Evolutionary conservation across 2,888 invertebrate species (phyloP), one percentile per base, ranked within the genome.

Genomic region (Timema podura): DNA sequence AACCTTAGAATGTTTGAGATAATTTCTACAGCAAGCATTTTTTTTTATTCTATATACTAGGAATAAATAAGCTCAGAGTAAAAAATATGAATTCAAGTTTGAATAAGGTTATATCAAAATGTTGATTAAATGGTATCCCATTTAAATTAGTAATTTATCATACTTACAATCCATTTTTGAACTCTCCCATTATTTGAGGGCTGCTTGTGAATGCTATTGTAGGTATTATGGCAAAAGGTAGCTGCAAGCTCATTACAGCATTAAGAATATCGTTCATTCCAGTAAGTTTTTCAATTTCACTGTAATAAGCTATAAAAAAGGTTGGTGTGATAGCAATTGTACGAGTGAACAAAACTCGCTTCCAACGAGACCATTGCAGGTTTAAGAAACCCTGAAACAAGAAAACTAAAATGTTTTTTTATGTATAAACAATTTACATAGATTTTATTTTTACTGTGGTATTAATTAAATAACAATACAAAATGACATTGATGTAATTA

Each of bases 191-290:
- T 64, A 95, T 89, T 64, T 86, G 83, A 5, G 82, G 80, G 75
- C 90, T 90, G 70, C 92, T 91, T 0, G 95, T 94, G 78, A 95
- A 94, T 0, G 94, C 93, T 70, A 95, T 88, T 1, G 92, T 90
- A 7, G 95, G 95, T 72, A 95, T 85, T 5, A 91, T 88, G 1
- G 95, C 95, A 79, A 95, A 95, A 0, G 95, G 95, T 74, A 95
- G 82, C 79, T 94, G 94, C 45, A 95, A 82, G 74, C 91, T 89
- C 93, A 94, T 93, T 11, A 95, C 86, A 0, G 93, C 93, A 81
- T 95, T 95, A 54, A 95, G 82, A 49, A 91, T 82, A 79, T 95
- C 94, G 80, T 95, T 95, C 91, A 95, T 90, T 44, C 85, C 84
- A 5, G 90, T 91, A 70, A 94, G 81, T 76, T 91, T 87, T 65